Conservation (phyloP, 2,113 vertebrate genomes). For the Catagonus wagneri region DNA sequence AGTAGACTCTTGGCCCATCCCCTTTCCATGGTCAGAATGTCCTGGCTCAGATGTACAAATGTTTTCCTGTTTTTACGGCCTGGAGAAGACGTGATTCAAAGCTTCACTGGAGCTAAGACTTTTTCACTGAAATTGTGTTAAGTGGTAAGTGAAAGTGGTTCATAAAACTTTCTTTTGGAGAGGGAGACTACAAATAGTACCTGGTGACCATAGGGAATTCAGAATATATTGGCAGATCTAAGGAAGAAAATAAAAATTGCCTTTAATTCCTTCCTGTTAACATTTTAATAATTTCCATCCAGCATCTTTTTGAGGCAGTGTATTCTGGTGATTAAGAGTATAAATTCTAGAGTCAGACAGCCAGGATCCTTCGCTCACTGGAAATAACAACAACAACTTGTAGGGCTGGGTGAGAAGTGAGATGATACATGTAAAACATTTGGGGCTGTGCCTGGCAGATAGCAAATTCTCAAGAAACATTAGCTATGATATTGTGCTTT, state of each 20-base stretch:
- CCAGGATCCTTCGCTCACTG: neutral
- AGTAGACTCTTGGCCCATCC: neutral
- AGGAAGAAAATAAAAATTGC: slow-evolving; percentile 16
- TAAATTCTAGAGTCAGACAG: neutral
- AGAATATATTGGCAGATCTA: neutral
- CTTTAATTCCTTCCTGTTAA: neutral
- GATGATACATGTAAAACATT: neutral
- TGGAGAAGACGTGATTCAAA: neutral
- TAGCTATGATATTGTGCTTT: neutral
- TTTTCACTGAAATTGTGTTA: slow-evolving; percentile 4
- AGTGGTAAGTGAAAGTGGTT: slow-evolving; percentile 27
- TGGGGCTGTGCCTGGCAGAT: neutral
- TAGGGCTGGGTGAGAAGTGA: neutral
- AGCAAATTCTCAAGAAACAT: neutral
- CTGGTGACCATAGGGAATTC: neutral
- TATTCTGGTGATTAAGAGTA: neutral
- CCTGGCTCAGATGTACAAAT: neutral
- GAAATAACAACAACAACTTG: neutral
- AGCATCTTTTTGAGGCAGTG: neutral
- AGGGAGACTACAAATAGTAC: neutral
- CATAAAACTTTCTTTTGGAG: neutral
- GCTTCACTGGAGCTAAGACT: neutral
- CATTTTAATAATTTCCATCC: slow-evolving; percentile 18
- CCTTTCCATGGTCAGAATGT: neutral
- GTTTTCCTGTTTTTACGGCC: neutral